Conservation (phyloP, 2,113 vertebrate species). For the Irena cyanogastra region DNA sequence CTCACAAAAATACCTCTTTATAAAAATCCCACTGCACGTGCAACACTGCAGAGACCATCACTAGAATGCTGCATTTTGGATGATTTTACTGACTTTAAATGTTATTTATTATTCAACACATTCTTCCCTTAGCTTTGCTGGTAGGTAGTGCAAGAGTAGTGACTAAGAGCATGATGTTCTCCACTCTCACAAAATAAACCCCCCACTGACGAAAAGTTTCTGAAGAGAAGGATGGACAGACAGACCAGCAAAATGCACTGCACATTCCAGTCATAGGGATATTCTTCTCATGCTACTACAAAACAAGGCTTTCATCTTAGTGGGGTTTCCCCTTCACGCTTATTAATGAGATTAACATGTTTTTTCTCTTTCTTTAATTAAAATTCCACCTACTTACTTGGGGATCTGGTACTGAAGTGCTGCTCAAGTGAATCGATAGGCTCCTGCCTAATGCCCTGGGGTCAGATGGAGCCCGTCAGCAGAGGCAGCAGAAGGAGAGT, state of each 20-base stretch:
- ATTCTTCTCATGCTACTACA: background rate
- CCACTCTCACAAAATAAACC: background rate
- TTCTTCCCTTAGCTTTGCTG: background rate
- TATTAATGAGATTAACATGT: slow-evolving; percentile 20
- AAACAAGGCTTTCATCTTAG: slow-evolving; percentile 4
- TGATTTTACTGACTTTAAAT: background rate
- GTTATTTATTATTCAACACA: background rate
- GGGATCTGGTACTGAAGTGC: background rate
- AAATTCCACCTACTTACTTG: slow-evolving; percentile 9
- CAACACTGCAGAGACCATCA: background rate
- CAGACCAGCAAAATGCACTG: background rate
- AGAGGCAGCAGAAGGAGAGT: background rate
- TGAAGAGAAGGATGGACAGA: background rate
- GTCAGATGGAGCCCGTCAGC: background rate
- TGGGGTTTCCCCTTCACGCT: background rate
- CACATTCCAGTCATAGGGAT: background rate
- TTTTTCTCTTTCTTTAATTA: slow-evolving; percentile 15
- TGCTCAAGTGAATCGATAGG: background rate
- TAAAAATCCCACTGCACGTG: background rate
- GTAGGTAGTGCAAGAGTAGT: background rate
- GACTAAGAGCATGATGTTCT: background rate
- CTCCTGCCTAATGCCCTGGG: background rate
- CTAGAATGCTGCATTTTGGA: background rate
- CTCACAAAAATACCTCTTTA: background rate
- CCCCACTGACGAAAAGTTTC: background rate